phyloP scores from a whole-genome alignment of 2,113 vertebrate genomes.

The Todiramphus chloris region DNA sequence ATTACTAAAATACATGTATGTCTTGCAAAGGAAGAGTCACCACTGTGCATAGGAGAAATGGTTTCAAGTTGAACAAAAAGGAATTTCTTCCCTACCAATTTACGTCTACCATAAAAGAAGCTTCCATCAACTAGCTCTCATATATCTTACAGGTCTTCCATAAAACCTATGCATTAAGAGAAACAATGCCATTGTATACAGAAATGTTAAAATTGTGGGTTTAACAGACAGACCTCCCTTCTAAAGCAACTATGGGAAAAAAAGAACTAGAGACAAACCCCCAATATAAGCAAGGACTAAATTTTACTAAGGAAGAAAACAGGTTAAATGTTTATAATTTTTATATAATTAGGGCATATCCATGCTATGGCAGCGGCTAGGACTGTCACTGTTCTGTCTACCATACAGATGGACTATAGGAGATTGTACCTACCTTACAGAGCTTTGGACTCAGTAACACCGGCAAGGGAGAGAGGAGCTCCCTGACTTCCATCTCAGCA shows the following conservation, averaged over 20 bases:
- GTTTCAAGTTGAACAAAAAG: not conserved
- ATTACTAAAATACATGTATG: not conserved
- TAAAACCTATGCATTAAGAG: not conserved
- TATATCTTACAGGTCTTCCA: not conserved
- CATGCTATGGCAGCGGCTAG: not conserved
- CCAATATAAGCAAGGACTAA: not conserved
- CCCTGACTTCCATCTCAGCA: not conserved
- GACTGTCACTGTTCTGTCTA: not conserved
- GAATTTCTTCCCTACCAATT: not conserved
- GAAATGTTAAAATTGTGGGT: not conserved
- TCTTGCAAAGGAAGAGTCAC: not conserved
- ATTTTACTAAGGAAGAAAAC: not conserved
- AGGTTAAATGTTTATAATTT: not conserved
- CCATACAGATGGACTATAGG: accelerated
- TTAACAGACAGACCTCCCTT: not conserved
- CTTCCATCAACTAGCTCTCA: not conserved
- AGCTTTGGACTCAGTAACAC: not conserved
- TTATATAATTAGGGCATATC: not conserved
- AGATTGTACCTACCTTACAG: not conserved
- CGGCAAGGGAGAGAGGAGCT: not conserved
- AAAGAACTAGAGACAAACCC: not conserved
- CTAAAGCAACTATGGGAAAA: not conserved
- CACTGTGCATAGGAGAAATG: not conserved
- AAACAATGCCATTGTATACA: not conserved
- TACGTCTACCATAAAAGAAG: not conserved